Conservation (phyloP, 2,113 vertebrate genomes). For the Oncorhynchus nerka region DNA sequence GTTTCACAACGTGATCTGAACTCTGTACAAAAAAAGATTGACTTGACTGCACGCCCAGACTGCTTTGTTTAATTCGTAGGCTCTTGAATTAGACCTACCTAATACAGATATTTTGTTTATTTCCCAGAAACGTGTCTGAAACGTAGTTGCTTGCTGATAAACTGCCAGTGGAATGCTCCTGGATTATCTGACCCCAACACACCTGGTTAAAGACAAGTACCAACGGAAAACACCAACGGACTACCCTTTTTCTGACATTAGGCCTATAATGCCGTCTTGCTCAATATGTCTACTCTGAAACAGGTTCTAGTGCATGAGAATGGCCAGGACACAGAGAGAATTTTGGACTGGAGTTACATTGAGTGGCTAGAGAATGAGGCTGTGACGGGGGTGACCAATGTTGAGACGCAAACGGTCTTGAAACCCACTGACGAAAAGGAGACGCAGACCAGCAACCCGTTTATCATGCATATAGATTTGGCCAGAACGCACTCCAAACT, state of each 20-base stretch:
- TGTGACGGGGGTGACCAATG: conserved; percentile 39
- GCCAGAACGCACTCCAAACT: conserved; percentile 60
- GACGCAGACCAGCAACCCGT: conserved; percentile 69
- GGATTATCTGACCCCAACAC: conserved; percentile 49
- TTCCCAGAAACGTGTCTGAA: conserved; percentile 49
- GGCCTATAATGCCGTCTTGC: conserved; percentile 64
- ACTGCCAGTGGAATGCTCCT: conserved; percentile 38
- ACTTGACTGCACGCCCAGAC: too few relatives aligned
- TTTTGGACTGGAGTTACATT: conserved; percentile 70
- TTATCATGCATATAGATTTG: conserved; percentile 72
- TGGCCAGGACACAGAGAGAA: conserved; percentile 59
- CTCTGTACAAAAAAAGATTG: too few relatives aligned
- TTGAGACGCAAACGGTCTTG: conserved; percentile 67
- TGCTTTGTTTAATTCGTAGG: too few relatives aligned
- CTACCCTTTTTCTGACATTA: neutral
- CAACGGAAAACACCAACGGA: too few relatives aligned
- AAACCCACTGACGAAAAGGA: conserved; percentile 54
- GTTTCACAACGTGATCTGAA: too few relatives aligned
- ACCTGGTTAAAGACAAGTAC: conserved; percentile 26
- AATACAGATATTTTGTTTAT: conserved; percentile 38
- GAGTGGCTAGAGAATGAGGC: conserved; percentile 61
- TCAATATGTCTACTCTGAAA: conserved; percentile 70
- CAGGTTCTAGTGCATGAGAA: conserved; percentile 61
- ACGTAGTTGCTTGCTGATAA: neutral
- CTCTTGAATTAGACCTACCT: too few relatives aligned